Evolutionary conservation across 2,888 invertebrate genomes (phyloP).

Genomic region (Pollenia griseotomentosa): DNA sequence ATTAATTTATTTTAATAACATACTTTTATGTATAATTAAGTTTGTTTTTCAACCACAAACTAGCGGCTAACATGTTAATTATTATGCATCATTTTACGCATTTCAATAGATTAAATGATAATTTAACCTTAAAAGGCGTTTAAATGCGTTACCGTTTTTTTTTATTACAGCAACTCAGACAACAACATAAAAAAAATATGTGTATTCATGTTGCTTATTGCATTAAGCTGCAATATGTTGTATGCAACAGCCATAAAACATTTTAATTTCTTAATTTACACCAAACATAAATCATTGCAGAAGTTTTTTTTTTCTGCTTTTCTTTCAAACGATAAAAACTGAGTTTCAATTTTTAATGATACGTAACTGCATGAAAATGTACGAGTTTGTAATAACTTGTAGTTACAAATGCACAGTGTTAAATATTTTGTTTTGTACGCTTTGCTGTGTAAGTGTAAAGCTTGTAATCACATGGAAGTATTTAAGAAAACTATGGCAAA

Average conservation of each 20-base stretch:
- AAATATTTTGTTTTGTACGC: conserved; percentile 21
- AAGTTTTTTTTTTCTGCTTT: conserved; percentile 34
- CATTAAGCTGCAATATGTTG: conserved; percentile 47
- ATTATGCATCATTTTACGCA: conserved; percentile 2
- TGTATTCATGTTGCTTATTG: conserved; percentile 8
- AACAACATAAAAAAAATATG: neutral
- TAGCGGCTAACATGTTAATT: neutral
- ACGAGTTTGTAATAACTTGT: conserved; percentile 17
- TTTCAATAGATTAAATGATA: conserved; percentile 23
- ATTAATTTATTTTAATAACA: neutral
- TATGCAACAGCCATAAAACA: conserved; percentile 60
- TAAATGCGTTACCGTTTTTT: neutral
- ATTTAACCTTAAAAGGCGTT: conserved; percentile 14
- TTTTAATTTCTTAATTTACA: conserved; percentile 74
- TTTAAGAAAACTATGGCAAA: neutral
- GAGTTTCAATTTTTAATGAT: conserved; percentile 53
- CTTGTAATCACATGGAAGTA: neutral
- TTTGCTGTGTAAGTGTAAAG: neutral
- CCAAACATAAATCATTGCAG: conserved; percentile 61
- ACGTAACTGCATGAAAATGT: conserved; percentile 35
- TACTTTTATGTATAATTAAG: neutral
- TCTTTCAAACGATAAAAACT: conserved; percentile 4
- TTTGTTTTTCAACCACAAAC: neutral
- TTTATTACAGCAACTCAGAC: neutral
- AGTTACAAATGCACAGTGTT: conserved; percentile 22